A percentile compares a stretch with the other conserved stretches of the same genome.
Evolutionary conservation across 2,113 vertebrate species (phyloP).

Genomic region (Rostratula benghalensis): DNA sequence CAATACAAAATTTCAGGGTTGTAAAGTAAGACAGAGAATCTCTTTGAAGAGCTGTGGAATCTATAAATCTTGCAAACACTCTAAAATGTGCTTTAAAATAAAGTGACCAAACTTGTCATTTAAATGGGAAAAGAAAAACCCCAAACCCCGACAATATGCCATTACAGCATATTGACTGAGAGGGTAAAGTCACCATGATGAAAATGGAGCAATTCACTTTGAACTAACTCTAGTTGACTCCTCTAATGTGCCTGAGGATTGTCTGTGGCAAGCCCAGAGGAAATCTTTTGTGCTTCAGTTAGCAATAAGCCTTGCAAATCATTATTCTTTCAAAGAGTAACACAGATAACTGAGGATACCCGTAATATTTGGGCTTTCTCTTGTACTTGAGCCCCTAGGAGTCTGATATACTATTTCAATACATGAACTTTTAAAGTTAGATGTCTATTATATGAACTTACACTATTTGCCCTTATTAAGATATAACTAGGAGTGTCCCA

Average conservation of each 20-base stretch:
- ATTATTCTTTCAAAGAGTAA: slow-evolving; percentile 69
- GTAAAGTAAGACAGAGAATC: slow-evolving; percentile 47
- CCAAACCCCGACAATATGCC: background rate
- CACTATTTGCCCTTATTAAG: background rate
- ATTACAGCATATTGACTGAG: slow-evolving; percentile 52
- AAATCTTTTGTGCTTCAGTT: slow-evolving; percentile 75
- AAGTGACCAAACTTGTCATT: slow-evolving; percentile 53
- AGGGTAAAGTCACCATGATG: slow-evolving; percentile 65
- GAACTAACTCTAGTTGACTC: slow-evolving; percentile 78
- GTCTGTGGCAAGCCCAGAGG: slow-evolving; percentile 76
- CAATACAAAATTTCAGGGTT: slow-evolving; percentile 53
- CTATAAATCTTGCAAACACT: slow-evolving; percentile 44
- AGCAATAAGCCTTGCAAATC: slow-evolving; percentile 73
- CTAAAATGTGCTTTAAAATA: slow-evolving; percentile 59
- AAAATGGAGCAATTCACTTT: slow-evolving; percentile 78
- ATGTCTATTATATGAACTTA: background rate
- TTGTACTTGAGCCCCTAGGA: background rate
- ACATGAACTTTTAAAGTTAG: background rate
- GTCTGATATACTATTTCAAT: background rate
- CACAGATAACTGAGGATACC: slow-evolving; percentile 51
- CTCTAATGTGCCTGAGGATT: slow-evolving; percentile 72
- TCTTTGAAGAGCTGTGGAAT: slow-evolving; percentile 55
- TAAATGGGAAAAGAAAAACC: background rate
- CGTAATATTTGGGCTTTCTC: background rate
- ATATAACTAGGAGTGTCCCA: background rate